Conservation (phyloP, 2,888 invertebrate genomes). For the Leucozona laternaria region DNA sequence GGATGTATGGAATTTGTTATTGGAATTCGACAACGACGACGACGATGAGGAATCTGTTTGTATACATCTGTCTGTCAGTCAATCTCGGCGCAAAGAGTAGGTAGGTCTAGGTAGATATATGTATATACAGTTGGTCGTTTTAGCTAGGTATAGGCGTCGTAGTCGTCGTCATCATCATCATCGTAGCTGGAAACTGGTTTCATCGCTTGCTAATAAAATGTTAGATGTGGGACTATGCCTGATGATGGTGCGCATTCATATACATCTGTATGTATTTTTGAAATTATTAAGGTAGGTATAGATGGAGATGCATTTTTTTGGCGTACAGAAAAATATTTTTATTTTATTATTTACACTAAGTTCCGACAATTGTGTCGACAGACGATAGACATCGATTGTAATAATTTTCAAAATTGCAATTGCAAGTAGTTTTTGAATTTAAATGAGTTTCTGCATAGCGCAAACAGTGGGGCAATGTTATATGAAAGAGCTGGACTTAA, state of each 20-base stretch:
- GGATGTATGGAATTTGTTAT: constrained; percentile 29
- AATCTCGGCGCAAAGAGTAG: constrained; percentile 45
- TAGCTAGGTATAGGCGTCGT: background rate
- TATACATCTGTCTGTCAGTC: constrained; percentile 75
- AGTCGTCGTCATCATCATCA: background rate
- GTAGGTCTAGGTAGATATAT: no score
- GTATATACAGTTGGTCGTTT: background rate
- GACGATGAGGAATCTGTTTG: constrained; percentile 61
- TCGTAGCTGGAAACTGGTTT: constrained; percentile 5
- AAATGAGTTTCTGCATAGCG: background rate
- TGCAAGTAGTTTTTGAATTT: constrained; percentile 32
- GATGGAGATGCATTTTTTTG: constrained; percentile 25
- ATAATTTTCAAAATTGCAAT: constrained; percentile 72
- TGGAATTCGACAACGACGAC: constrained; percentile 20
- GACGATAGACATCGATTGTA: constrained; percentile 76
- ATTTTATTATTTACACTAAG: constrained; percentile 46
- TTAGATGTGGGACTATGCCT: background rate
- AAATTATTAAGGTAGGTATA: constrained; percentile 8
- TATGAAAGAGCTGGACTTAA: no score
- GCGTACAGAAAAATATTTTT: constrained; percentile 38
- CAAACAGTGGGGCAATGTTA: background rate
- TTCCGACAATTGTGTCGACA: constrained; percentile 75
- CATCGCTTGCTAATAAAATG: constrained; percentile 25
- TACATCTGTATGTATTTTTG: no score
- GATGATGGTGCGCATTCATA: background rate